phyloP scores from a whole-genome alignment of 2,888 invertebrate genomes.

The Ganaspis brasiliensis region DNA sequence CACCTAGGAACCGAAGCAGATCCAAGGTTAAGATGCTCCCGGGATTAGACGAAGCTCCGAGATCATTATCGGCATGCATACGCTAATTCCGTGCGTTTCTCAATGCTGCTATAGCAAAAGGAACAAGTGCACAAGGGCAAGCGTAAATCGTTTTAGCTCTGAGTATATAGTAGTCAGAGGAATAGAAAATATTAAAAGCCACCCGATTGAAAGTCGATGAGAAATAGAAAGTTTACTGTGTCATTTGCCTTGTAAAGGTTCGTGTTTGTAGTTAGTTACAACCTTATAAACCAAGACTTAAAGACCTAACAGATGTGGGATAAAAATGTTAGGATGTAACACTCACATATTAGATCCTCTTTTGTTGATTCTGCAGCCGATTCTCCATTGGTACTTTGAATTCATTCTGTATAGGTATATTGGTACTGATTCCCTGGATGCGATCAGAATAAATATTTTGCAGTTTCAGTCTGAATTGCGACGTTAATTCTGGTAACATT shows the following conservation, averaged over 20 bases:
- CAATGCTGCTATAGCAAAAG: constrained; percentile 4
- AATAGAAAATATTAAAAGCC: background rate
- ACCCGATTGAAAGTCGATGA: constrained; percentile 9
- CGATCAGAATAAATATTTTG: constrained; percentile 1
- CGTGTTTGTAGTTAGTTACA: background rate
- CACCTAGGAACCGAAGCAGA: constrained; percentile 38
- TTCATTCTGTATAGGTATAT: too few relatives aligned
- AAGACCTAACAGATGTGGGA: background rate
- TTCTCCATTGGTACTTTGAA: background rate
- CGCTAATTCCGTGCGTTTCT: constrained; percentile 33
- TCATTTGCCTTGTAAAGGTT: constrained; percentile 11
- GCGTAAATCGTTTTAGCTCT: constrained; percentile 5
- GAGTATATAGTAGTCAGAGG: background rate
- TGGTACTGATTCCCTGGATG: background rate
- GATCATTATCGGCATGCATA: constrained; percentile 43
- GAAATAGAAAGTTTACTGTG: constrained; percentile 30
- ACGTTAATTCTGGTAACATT: background rate
- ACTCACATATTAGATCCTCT: background rate
- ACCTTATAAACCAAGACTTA: background rate
- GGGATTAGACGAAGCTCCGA: constrained; percentile 36
- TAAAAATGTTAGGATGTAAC: background rate
- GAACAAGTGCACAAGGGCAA: constrained; percentile 25
- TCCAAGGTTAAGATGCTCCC: constrained; percentile 42
- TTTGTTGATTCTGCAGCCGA: background rate
- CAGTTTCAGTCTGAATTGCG: constrained; percentile 3